Evolutionary conservation across 2,888 invertebrate genomes (phyloP), one percentile per base, ranked within the genome.

Genomic region (Drosophila buzzatii): DNA sequence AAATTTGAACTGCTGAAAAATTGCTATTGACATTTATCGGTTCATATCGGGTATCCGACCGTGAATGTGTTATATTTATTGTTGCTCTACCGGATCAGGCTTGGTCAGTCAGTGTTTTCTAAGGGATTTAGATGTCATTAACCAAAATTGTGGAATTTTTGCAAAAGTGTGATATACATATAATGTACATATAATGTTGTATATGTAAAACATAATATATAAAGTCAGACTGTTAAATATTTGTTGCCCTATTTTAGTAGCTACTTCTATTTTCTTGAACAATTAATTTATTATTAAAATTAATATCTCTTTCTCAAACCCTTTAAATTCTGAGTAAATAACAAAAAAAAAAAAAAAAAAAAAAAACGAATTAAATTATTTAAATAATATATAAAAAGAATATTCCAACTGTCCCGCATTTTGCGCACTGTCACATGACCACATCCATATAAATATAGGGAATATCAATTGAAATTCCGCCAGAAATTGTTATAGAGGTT

Each of bases 1-100:
- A 14, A 51, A 51, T 33, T 55, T 12, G 16, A 55, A 41, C 4
- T 27, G 10, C 10, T 44, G 47, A 49, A 18, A 44, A 44, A 57
- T 57, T 44, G 33, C 20, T 31, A 31, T 56, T 41, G 44, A 23
- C 20, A 44, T 35, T 23, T 23, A 44, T 16, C 10, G 33, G 44
- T 16, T 57, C 5, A 33, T 57, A 35, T 44, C 44, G 23, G 44
- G 12, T 35, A 57, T 35, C 16, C 33, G 18, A 33, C 7, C 33
- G 16, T 44, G 20, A 33, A 33, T 57, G 16, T 20, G 31, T 31
- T 33, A n/a, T 10, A 20, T 57, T 9, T 1, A 14, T 7, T 18
- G 18, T 18, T 14, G 51, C 12, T 18, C 18, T 9, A 20, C 18
- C 51, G 18, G 33, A 14, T 51, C 51, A 35, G 35, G 33, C 20